Conservation (phyloP, 2,888 invertebrate species). For the Drosophila testacea region DNA sequence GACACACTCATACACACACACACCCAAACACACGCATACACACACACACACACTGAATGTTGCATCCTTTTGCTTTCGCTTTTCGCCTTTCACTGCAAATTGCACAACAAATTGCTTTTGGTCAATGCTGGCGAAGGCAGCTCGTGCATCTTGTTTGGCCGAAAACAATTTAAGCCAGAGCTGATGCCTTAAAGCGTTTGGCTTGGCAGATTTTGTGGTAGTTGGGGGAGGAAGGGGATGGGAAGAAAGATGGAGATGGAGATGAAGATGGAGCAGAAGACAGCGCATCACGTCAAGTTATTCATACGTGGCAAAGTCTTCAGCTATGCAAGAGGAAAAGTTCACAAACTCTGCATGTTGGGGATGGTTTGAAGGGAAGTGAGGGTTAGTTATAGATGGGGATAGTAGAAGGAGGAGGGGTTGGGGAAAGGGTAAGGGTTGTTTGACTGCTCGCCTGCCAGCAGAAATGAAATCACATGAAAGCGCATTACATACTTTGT, state of each 20-base stretch:
- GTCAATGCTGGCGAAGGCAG: conserved; percentile 59
- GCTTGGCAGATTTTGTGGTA: neutral
- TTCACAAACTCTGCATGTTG: conserved; percentile 32
- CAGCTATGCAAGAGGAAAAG: conserved; percentile 21
- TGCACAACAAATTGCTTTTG: conserved; percentile 75
- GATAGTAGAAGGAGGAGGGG: neutral
- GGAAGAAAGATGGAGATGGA: neutral
- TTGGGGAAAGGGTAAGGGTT: neutral
- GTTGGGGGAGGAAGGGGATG: neutral
- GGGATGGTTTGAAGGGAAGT: neutral
- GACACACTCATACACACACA: conserved; percentile 14
- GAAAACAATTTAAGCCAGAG: conserved; percentile 42
- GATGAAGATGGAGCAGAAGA: conserved; percentile 12
- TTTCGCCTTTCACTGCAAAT: conserved; percentile 60
- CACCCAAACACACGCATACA: conserved; percentile 2
- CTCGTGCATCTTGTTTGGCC: conserved; percentile 54
- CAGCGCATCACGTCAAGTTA: conserved; percentile 52
- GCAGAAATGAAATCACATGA: conserved; percentile 62
- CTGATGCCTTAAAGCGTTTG: conserved; percentile 45
- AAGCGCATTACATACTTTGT: conserved; percentile 67
- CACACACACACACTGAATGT: neutral
- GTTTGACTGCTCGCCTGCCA: conserved; percentile 10
- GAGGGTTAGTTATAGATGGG: neutral
- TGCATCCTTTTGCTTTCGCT: conserved; percentile 29
- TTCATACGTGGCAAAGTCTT: conserved; percentile 57